Base-by-base conservation (phyloP, 37 sponge, comb jelly and placozoan genomes). In the Tethya wilhelma region DNA sequence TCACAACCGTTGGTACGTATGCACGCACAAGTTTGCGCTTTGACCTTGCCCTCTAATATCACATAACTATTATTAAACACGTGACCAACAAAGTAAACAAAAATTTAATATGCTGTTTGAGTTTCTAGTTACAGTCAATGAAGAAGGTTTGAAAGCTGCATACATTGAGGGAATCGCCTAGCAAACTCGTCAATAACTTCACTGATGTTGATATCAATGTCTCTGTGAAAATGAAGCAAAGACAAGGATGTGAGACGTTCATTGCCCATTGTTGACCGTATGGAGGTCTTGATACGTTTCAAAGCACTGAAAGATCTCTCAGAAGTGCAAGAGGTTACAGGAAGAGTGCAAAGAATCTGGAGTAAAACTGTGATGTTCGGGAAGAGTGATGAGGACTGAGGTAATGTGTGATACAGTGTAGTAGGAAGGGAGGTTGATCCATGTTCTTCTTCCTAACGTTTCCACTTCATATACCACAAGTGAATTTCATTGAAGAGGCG, bases 271-370 rank as follows among this genome's bases (percentile, higher is more conserved):
- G 72, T 59, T 7, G 67, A 78, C 31, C 67, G 28, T 25, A 64
- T 19, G 8, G 74, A 20, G 0, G 84, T 74, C 34, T 83, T 83
- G 6, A 83, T 65, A 33, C 66, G 66, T 38, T 83, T 83, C 39
- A 83, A 66, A 23, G n/a, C 46, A 74, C 84, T 83, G 56, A 73
- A 73, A 45, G 84, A 83, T 32, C 75, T 44, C 66, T 83, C 84
- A 6, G 74, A 46, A 14, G 84, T 38, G 39, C 74, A 64, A 36
- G 56, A 66, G 31, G 68, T 83, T n/a, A n/a, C n/a, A n/a, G n/a
- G 75, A 19, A 83, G n/a, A 29, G 84, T 83, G 57, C 84, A 64
- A 29, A 83, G 67, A 39, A 83, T 64, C 9, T 39, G 31, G 4
- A 83, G 30, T 7, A 83, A 49, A 4, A 55, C 44, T 43, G 49